Conservation (phyloP, 2,113 vertebrate genomes). For the Labeo rohita region DNA sequence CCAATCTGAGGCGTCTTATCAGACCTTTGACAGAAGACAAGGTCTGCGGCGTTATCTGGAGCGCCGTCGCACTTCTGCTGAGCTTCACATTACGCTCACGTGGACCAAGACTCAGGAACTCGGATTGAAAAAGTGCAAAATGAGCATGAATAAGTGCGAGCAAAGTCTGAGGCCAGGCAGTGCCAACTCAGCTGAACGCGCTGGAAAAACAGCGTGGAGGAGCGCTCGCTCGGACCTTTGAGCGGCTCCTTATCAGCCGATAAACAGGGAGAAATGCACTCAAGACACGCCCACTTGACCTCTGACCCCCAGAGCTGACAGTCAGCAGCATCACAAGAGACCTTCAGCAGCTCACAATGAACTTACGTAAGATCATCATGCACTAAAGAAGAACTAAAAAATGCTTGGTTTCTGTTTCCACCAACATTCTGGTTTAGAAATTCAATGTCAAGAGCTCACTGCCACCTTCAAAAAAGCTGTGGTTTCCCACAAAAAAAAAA, state of each 20-base stretch:
- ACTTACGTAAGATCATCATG: no score
- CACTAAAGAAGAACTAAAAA: no score
- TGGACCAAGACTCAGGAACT: background rate
- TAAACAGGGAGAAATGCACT: conserved; percentile 39
- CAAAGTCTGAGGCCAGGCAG: conserved; percentile 36
- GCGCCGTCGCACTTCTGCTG: conserved; percentile 6
- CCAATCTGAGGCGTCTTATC: conserved; percentile 34
- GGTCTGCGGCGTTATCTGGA: background rate
- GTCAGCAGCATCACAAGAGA: background rate
- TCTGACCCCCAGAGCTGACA: conserved; percentile 15
- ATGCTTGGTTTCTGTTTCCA: no score
- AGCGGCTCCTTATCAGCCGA: conserved; percentile 48
- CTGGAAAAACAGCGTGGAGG: conserved; percentile 6
- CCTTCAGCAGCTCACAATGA: no score
- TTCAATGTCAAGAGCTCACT: no score
- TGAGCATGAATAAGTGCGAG: conserved; percentile 16
- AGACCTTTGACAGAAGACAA: conserved; percentile 5
- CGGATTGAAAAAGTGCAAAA: conserved; percentile 8
- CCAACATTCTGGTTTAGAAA: no score
- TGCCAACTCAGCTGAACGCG: conserved; percentile 11
- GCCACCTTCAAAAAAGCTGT: no score
- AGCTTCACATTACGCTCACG: conserved; percentile 9
- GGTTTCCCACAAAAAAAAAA: no score
- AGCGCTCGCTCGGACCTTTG: conserved; percentile 48
- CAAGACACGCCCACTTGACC: conserved; percentile 18